Base-by-base conservation (phyloP, 2,113 vertebrate genomes). In the Scytalopus superciliaris region DNA sequence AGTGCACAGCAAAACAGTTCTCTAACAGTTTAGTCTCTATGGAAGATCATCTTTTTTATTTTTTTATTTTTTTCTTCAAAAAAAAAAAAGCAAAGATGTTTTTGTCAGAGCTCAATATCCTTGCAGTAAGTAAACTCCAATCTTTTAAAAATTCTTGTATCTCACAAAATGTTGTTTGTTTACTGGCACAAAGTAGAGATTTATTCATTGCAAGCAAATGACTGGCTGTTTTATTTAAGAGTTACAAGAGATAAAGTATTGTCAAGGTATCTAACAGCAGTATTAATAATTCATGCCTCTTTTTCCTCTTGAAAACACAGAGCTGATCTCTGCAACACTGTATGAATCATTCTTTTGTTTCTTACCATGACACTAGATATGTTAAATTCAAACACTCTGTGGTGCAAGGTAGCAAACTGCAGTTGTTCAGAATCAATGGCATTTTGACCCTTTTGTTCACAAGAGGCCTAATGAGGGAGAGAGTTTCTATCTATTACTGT, bases 211-310 rank as follows among this genome's bases (percentile, higher is more conserved):
- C 25, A 90, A 93, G 33, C n/a, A 88, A 94, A 82, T 82, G 18
- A 77, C 35, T 59, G 23, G 44, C 9, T 95, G 55, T 82, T 95
- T 95, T 77, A 79, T 60, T 94, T 88, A 90, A 89, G 59, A 94
- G 28, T 85, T 95, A 76, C 64, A 84, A 93, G 63, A 96, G 25
- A 89, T 14, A 75, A 80, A 84, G 39, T 40, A 74, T 55, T 93
- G 55, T 73, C 55, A 81, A 64, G 28, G 10, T 76, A 88, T 72
- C 44, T 94, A 87, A 78, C 68, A 70, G 50, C 14, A 66, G 8
- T 77, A 62, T 96, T 87, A 94, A 97, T 63, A 91, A 95, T 90
- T 90, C 66, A 80, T 70, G 15, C 10, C 55, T 59, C 35, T 82
- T 94, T 79, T 93, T 69, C 13, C 23, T 89, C 84, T 63, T 78